phyloP scores from a whole-genome alignment of 2,888 invertebrate genomes.

The Andricus curvator region DNA sequence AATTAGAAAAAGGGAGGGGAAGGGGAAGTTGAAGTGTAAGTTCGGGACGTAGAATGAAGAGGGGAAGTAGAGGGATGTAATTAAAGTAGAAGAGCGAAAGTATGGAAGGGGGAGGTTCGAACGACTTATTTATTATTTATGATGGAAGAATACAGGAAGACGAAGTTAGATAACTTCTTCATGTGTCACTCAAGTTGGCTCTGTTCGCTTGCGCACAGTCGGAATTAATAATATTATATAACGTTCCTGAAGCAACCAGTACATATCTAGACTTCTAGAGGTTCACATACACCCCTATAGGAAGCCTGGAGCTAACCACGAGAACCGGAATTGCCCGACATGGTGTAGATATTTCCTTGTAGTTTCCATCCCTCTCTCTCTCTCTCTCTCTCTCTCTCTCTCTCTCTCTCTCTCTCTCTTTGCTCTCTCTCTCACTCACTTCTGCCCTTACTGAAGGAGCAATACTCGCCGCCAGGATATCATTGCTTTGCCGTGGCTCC shows the following conservation, averaged over 20 bases:
- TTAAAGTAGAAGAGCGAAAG: too few relatives aligned
- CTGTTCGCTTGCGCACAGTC: not conserved
- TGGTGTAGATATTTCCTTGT: conserved; percentile 29
- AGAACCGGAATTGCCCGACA: conserved; percentile 45
- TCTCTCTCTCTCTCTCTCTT: conserved; percentile 42
- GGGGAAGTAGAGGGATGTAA: too few relatives aligned
- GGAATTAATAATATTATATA: conserved; percentile 16
- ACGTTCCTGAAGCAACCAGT: not conserved
- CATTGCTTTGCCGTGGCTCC: conserved; percentile 52
- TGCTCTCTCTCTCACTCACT: conserved; percentile 21
- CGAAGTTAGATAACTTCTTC: not conserved
- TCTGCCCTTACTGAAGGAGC: conserved; percentile 44
- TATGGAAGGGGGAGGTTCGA: too few relatives aligned
- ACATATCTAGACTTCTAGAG: not conserved
- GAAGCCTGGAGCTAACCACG: conserved; percentile 35
- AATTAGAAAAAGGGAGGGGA: too few relatives aligned
- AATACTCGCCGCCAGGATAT: conserved; percentile 50
- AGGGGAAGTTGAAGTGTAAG: too few relatives aligned
- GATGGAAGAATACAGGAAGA: not conserved
- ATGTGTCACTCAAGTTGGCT: conserved; percentile 1
- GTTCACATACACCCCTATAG: not conserved
- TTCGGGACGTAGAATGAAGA: too few relatives aligned
- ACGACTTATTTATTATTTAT: not conserved
- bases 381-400: conserved; percentile 26
- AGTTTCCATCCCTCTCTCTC: conserved; percentile 38